A percentile compares a stretch with the other conserved stretches of the same genome.
phyloP scores from a whole-genome alignment of 2,113 vertebrate species.

The Anarrhichthys ocellatus region DNA sequence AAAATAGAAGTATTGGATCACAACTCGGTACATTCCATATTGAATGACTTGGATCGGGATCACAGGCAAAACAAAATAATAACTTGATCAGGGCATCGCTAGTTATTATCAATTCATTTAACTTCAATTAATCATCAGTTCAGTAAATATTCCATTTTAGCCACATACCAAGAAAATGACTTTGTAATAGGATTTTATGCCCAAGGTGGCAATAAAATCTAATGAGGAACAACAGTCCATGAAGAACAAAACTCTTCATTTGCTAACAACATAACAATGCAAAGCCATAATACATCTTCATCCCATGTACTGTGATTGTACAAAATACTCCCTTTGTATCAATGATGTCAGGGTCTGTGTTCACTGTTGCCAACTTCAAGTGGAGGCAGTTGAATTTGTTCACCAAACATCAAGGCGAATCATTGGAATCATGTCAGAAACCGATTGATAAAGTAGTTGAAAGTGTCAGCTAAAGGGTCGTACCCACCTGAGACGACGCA shows the following conservation, averaged over 20 bases:
- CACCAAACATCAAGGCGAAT: not conserved
- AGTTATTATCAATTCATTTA: conserved; percentile 5
- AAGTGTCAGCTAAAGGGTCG: not conserved
- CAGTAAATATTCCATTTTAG: conserved; percentile 40
- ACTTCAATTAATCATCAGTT: conserved; percentile 18
- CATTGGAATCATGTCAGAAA: not conserved
- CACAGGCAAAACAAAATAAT: not conserved
- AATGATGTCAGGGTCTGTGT: not conserved
- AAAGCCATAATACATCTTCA: not conserved
- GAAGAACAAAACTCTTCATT: conserved; percentile 43
- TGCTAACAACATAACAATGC: conserved; percentile 29
- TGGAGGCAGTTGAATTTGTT: not conserved
- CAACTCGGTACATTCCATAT: not conserved
- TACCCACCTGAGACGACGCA: conserved; percentile 84
- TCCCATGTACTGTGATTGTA: not conserved
- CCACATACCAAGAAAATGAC: conserved; percentile 48
- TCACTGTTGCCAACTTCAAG: not conserved
- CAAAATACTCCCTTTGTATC: not conserved
- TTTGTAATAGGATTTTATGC: conserved; percentile 62
- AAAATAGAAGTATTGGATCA: not conserved
- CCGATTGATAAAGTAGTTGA: not conserved
- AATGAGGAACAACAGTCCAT: conserved; percentile 52
- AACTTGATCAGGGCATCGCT: not conserved
- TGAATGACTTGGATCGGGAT: not conserved
- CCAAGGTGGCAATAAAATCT: conserved; percentile 58